Base-by-base conservation (phyloP, 2,113 vertebrate genomes). In the Gymnogyps californianus region DNA sequence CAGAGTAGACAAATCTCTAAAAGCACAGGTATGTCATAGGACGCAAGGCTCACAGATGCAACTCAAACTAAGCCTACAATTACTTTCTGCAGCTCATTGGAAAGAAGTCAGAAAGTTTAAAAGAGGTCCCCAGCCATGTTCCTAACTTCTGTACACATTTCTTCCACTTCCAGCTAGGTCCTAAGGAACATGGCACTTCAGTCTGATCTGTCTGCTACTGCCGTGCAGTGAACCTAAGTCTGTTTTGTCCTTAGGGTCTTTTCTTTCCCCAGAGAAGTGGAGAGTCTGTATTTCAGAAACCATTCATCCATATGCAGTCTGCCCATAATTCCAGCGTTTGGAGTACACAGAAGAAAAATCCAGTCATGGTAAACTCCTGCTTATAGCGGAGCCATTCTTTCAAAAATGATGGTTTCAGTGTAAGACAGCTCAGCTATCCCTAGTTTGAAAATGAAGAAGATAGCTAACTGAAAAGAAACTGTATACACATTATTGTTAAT, bases 221-320 rank as follows among this genome's bases (percentile, higher is more conserved):
- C 34, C 2, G 1, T 0, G 2, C 24, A 38, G 26, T 31, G 26
- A 82, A 66, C 40, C 26, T 34, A 42, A 26, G 24, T 16, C 26
- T 4, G 2, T 32, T 44, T 49, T 18, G 5, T 24, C 46, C 22
- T 72, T 47, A 14, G 38, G 31, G n/a, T 38, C n/a, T 49, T 54
- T 26, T 58, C 32, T 44, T 52, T 44, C 13, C 20, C n/a, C 36
- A 64, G 26, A 20, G 13, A 59, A 77, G 17, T 16, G 11, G 4
- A 36, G 11, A 55, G 26, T 13, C 65, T 69, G 31, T 29, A 25
- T 29, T 64, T 55, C 42, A 85, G 76, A 70, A 75, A 34, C 17
- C n/a, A 24, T 20, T 62, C 42, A 57, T 24, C 19, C 61, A 46
- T 12, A 38, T 13, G 14, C 16, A 69, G 28, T 38, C 42, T 44